Evolutionary conservation across 2,888 invertebrate species (phyloP).

Genomic region (Apeira syringaria): DNA sequence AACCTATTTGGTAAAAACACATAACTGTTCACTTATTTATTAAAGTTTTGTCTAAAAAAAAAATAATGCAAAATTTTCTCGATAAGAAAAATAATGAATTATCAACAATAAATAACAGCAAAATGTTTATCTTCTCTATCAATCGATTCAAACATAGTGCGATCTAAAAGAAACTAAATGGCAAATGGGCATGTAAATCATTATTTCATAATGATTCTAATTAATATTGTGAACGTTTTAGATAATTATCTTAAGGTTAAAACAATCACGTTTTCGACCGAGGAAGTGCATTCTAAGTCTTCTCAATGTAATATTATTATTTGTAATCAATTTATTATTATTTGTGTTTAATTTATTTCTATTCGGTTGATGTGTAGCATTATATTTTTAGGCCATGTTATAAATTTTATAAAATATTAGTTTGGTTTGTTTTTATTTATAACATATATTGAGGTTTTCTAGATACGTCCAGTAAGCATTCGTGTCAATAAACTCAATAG

Average conservation of each 20-base stretch:
- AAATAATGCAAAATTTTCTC: too few species aligned
- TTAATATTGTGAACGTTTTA: slow-evolving; percentile 18
- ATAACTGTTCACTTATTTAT: too few species aligned
- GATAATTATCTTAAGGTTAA: slow-evolving; percentile 19
- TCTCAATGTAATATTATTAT: slow-evolving; percentile 1
- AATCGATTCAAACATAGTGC: slow-evolving; percentile 1
- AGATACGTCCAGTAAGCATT: too few species aligned
- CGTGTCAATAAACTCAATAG: too few species aligned
- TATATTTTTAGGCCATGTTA: too few species aligned
- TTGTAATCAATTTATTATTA: slow-evolving; percentile 1
- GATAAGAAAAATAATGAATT: background rate
- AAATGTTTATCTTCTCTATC: background rate
- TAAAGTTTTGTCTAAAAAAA: too few species aligned
- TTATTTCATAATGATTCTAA: slow-evolving; percentile 20
- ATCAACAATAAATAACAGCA: slow-evolving; percentile 1
- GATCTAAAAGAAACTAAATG: slow-evolving; percentile 3
- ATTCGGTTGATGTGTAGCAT: too few species aligned
- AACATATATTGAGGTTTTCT: too few species aligned
- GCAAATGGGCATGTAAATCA: slow-evolving; percentile 23
- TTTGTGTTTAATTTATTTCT: too few species aligned
- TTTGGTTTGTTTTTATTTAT: too few species aligned
- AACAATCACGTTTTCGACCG: slow-evolving; percentile 23
- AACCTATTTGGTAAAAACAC: too few species aligned
- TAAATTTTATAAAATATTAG: too few species aligned
- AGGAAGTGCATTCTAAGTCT: slow-evolving; percentile 24